Conservation (phyloP, 2,113 vertebrate species). For the Xenotilapia longispinis region DNA sequence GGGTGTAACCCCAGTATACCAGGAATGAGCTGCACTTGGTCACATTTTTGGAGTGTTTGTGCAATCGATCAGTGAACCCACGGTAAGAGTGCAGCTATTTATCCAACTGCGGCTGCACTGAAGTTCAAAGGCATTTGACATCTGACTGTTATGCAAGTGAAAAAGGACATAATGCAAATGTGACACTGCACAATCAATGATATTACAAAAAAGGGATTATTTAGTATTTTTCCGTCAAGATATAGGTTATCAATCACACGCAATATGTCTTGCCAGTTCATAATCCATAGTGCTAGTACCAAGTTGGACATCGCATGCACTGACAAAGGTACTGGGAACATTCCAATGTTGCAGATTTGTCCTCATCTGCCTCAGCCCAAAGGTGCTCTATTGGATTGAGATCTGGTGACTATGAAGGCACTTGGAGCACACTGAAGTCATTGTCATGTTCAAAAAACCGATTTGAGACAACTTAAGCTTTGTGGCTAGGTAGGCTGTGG, state of each 20-base stretch:
- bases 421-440: not conserved
- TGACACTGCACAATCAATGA: not conserved
- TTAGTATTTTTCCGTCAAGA: not conserved
- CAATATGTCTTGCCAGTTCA: not conserved
- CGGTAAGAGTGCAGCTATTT: not conserved
- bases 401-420: not conserved
- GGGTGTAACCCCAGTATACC: not conserved
- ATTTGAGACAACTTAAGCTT: not conserved
- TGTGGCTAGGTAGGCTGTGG: not conserved
- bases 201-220: not conserved
- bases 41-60: not conserved
- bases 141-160: not conserved
- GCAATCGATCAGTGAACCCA: not conserved
- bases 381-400: not conserved
- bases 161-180: not conserved
- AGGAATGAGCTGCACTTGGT: not conserved
- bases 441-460: rapidly evolving
- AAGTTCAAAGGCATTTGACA: not conserved
- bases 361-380: not conserved
- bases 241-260: not conserved
- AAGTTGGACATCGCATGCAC: not conserved
- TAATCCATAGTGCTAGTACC: not conserved
- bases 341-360: not conserved
- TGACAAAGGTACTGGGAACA: not conserved
- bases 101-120: not conserved